Conservation (phyloP, 2,797 vertebrate species). For the Triplophysa bombifrons region DNA sequence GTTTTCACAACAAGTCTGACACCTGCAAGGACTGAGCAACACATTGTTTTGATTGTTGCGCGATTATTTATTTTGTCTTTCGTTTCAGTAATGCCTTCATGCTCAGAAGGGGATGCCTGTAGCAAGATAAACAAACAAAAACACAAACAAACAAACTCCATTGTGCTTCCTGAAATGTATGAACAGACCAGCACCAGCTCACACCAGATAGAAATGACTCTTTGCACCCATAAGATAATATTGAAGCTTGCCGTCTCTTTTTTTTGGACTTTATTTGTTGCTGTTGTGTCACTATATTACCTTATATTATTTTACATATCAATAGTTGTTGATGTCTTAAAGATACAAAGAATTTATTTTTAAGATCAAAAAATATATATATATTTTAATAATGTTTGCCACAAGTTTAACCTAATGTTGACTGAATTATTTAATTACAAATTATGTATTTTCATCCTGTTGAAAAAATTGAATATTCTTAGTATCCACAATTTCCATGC, state of each 20-base stretch:
- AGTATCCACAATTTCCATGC: not conserved
- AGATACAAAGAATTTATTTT: no score
- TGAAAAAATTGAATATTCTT: not conserved
- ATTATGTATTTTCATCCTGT: not conserved
- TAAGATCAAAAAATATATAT: no score
- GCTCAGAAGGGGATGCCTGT: not conserved
- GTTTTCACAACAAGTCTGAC: slow-evolving; percentile 6
- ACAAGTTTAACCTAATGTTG: not conserved
- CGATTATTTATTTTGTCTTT: slow-evolving; percentile 14
- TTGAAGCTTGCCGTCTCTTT: no score
- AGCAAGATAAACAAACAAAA: not conserved
- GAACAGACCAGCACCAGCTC: not conserved
- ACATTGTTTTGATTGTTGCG: not conserved
- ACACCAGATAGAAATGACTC: not conserved
- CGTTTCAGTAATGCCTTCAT: not conserved
- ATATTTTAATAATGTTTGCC: not conserved
- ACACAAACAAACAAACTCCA: not conserved
- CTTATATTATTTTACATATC: no score
- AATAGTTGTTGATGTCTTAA: no score
- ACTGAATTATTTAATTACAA: not conserved
- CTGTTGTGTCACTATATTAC: no score
- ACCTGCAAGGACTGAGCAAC: not conserved
- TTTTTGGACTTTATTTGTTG: no score
- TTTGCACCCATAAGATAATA: no score
- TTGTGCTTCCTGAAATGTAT: slow-evolving; percentile 2